A percentile compares a stretch with the other conserved stretches of the same genome.
Conservation (phyloP, 2,797 vertebrate species). For the Rhincodon typus region DNA sequence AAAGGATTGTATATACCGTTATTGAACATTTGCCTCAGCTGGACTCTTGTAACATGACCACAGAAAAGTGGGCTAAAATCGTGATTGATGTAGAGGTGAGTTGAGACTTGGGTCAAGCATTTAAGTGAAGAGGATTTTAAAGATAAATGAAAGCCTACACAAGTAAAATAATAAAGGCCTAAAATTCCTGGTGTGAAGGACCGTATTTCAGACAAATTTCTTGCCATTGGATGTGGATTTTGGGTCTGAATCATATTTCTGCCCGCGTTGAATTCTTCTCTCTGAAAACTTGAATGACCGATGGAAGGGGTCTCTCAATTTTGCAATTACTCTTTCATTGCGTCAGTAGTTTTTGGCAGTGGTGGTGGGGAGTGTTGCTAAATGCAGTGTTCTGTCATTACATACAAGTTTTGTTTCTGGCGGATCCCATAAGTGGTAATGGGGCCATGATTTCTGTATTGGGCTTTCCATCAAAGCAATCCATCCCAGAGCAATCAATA, state of each 20-base stretch:
- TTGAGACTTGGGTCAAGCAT: background rate
- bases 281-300: background rate
- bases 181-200: background rate
- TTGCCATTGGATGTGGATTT: background rate
- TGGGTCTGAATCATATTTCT: background rate
- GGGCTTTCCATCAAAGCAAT: too few relatives aligned
- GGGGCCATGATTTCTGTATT: background rate
- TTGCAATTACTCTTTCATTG: background rate
- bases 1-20: constrained; percentile 78
- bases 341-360: background rate
- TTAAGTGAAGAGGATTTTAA: background rate
- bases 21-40: constrained; percentile 78
- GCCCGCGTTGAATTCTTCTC: background rate
- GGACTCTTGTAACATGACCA: constrained; percentile 94
- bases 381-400: background rate
- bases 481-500: too few relatives aligned
- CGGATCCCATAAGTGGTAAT: background rate
- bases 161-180: background rate
- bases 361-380: background rate
- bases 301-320: background rate
- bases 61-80: constrained; percentile 79
- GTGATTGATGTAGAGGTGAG: constrained; percentile 73
- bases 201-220: background rate
- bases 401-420: background rate
- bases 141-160: background rate